Conservation (phyloP, 2,797 vertebrate species). For the Pangasius djambal region DNA sequence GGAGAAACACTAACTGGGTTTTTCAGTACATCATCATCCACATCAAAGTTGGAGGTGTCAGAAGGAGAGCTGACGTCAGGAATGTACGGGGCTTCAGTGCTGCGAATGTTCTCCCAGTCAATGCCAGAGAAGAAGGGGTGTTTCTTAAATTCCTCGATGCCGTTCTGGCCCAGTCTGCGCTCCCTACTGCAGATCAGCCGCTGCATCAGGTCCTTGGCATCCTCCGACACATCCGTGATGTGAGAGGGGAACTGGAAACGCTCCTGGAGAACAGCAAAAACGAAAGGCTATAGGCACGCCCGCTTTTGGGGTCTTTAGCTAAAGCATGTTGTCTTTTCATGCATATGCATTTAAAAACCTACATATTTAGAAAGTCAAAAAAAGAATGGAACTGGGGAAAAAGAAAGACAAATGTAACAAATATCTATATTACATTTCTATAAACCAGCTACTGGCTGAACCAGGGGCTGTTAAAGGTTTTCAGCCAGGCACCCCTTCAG, state of each 20-base stretch:
- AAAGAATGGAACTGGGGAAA: background rate
- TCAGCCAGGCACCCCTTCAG: background rate
- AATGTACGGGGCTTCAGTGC: constrained; percentile 91
- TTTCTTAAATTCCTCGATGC: constrained; percentile 90
- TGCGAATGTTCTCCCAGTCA: constrained; percentile 92
- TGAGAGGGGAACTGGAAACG: constrained; percentile 95
- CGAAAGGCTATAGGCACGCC: background rate
- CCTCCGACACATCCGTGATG: constrained; percentile 89
- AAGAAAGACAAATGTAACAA: background rate
- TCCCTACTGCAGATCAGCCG: constrained; percentile 91
- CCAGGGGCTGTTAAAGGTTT: background rate
- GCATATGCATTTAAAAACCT: background rate
- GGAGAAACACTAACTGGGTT: constrained; percentile 82
- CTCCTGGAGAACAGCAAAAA: constrained; percentile 75
- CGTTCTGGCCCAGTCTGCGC: constrained; percentile 86
- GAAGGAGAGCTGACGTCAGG: constrained; percentile 97
- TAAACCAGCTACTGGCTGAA: background rate
- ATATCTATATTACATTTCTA: background rate
- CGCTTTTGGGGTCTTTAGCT: background rate
- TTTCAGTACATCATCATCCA: constrained; percentile 92
- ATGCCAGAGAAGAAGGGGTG: constrained; percentile 91
- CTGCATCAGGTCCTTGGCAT: constrained; percentile 94
- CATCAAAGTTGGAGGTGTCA: constrained; percentile 97
- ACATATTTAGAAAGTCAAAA: background rate
- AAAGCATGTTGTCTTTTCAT: background rate